Evolutionary conservation across 2,113 vertebrate species (phyloP).

Genomic region (Clinocottus analis): DNA sequence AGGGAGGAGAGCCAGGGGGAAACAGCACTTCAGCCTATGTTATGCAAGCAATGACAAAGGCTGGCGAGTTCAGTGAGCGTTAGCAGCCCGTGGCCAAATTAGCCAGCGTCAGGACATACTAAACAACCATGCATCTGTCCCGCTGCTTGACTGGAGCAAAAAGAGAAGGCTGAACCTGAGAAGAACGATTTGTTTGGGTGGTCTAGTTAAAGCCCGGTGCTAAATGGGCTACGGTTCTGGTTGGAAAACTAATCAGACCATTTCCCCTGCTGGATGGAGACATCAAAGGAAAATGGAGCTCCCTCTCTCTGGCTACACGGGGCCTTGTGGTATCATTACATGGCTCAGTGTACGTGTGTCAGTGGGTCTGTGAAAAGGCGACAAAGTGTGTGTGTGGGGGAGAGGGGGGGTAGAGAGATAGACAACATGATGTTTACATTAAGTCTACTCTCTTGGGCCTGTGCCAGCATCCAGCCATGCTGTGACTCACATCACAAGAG

Average conservation of each 20-base stretch:
- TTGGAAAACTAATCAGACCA: constrained; percentile 78
- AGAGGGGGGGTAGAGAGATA: constrained; percentile 18
- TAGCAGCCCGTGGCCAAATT: constrained; percentile 59
- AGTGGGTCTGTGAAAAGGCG: constrained; percentile 11
- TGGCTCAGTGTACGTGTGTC: constrained; percentile 22
- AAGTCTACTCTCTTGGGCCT: constrained; percentile 53
- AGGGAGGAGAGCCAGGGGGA: constrained; percentile 21
- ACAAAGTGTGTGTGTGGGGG: constrained; percentile 8
- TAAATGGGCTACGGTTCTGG: constrained; percentile 73
- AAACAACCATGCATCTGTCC: constrained; percentile 43
- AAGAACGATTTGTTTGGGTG: constrained; percentile 75
- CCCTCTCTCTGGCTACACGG: constrained; percentile 52
- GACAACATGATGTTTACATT: constrained; percentile 75
- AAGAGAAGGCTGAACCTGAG: constrained; percentile 48
- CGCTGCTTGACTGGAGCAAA: constrained; percentile 50
- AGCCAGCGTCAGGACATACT: constrained; percentile 38
- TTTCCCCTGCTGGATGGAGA: constrained; percentile 73
- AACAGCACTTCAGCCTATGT: constrained; percentile 17
- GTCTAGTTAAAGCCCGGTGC: constrained; percentile 73
- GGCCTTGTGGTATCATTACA: constrained; percentile 64
- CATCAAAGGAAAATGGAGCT: constrained; percentile 74
- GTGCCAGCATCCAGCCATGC: constrained; percentile 66
- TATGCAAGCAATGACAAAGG: constrained; percentile 56
- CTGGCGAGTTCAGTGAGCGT: constrained; percentile 43
- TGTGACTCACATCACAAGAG: constrained; percentile 72